A percentile compares a stretch with the other conserved stretches of the same genome.
These are phyloP conservation scores for Hozukius guyotensis DNA, from an alignment of 2,797 vertebrate genomes.

Conservation along the genomic window DNA sequence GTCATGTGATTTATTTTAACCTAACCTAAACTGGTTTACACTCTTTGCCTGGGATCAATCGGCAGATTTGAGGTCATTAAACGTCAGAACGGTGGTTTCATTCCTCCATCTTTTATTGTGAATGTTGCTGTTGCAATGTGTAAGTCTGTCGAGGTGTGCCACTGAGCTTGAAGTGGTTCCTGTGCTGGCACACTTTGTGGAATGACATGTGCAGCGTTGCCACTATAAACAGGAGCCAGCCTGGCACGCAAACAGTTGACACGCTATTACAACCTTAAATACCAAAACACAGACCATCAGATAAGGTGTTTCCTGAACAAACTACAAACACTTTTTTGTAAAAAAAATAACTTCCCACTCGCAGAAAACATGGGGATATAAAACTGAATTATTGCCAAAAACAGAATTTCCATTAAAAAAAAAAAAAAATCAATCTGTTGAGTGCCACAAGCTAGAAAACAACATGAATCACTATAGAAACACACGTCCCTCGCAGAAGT, in stretches of 20 bases:
- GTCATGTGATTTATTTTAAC: background rate
- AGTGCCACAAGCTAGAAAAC: conserved; percentile 8
- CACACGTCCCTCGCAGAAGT: conserved; percentile 18
- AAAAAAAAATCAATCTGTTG: background rate
- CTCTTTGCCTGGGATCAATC: background rate
- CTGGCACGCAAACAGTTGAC: conserved; percentile 34
- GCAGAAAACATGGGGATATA: background rate
- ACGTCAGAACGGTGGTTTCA: background rate
- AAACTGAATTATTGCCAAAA: background rate
- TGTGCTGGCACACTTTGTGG: conserved; percentile 38
- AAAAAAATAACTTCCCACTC: background rate
- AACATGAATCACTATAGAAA: conserved; percentile 48
- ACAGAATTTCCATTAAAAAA: background rate
- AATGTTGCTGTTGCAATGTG: background rate
- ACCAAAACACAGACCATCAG: background rate
- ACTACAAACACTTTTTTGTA: background rate
- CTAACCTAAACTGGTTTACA: background rate
- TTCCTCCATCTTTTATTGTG: background rate
- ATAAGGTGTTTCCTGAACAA: background rate
- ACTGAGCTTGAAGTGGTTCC: conserved; percentile 43
- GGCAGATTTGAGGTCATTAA: background rate
- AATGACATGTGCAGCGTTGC: conserved; percentile 34
- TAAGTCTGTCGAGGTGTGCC: conserved; percentile 2
- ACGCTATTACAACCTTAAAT: background rate
- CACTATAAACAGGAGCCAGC: conserved; percentile 25